These are phyloP conservation scores for Salvelinus sp. DNA, from an alignment of 2,113 vertebrate species.

Conservation along the genomic window DNA sequence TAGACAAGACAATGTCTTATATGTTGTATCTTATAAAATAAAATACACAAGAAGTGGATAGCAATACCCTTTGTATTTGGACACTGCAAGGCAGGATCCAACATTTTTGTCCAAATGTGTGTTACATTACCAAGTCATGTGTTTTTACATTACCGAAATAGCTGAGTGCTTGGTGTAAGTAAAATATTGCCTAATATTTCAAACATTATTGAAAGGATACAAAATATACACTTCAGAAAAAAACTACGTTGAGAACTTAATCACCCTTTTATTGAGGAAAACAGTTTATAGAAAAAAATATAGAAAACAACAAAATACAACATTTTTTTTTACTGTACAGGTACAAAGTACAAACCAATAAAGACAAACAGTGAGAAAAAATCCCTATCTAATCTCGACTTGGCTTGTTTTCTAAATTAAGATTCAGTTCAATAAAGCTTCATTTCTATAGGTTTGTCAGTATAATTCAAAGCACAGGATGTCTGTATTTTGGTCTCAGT, in stretches of 20 bases:
- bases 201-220: background rate
- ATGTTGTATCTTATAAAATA: background rate
- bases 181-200: background rate
- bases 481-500: conserved; percentile 62
- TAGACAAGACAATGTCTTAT: background rate
- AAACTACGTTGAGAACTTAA: conserved; percentile 3
- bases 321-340: background rate
- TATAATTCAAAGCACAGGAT: conserved; percentile 46
- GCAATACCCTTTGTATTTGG: background rate
- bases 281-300: conserved; percentile 1
- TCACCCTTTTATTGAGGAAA: conserved; percentile 60
- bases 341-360: conserved; percentile 26
- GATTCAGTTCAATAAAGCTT: conserved; percentile 48
- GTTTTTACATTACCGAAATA: background rate
- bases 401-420: conserved; percentile 32
- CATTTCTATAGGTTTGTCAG: conserved; percentile 53
- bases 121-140: no score
- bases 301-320: conserved; percentile 22
- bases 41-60: background rate
- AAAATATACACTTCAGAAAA: background rate
- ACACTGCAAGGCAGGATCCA: background rate
- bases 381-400: conserved; percentile 14
- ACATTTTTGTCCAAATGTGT: no score
- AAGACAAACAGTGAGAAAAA: background rate
- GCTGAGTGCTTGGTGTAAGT: background rate